Conservation (phyloP, 2,888 invertebrate genomes). For the Shargacucullia verbasci region DNA sequence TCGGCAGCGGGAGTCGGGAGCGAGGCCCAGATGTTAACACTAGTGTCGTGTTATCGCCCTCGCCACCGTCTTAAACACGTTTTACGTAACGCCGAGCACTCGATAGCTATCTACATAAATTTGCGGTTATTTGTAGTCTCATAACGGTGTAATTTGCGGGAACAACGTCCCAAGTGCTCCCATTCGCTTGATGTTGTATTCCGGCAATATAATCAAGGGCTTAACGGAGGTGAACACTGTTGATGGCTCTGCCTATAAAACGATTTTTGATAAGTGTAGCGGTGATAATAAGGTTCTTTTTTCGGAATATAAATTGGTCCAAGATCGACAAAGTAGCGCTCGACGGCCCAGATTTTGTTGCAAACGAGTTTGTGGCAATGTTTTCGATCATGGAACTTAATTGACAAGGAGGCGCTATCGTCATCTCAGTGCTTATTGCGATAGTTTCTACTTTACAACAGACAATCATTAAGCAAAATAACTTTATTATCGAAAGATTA, state of each 20-base stretch:
- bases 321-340: slow-evolving; percentile 42
- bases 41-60: slow-evolving; percentile 78
- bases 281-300: slow-evolving; percentile 53
- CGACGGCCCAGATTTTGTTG: slow-evolving; percentile 36
- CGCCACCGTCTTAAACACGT: slow-evolving; percentile 79
- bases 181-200: slow-evolving; percentile 74
- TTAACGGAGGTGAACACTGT: slow-evolving; percentile 69
- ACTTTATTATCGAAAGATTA: slow-evolving; percentile 37
- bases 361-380: slow-evolving; percentile 41
- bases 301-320: slow-evolving; percentile 50
- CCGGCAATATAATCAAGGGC: slow-evolving; percentile 71
- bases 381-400: slow-evolving; percentile 42
- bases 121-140: slow-evolving; percentile 83
- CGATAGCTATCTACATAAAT: slow-evolving; percentile 85
- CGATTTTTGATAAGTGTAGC: slow-evolving; percentile 60
- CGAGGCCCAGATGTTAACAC: slow-evolving; percentile 77
- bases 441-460: slow-evolving; percentile 28
- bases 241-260: slow-evolving; percentile 65
- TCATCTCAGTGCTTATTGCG: slow-evolving; percentile 20
- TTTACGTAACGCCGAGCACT: slow-evolving; percentile 79
- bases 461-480: slow-evolving; percentile 38
- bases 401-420: slow-evolving; percentile 18
- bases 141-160: slow-evolving; percentile 82
- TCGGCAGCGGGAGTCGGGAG: slow-evolving; percentile 59
- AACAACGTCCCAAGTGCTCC: slow-evolving; percentile 72